Conservation (phyloP, 2,113 vertebrate genomes). For the Campylomormyrus numenius region DNA sequence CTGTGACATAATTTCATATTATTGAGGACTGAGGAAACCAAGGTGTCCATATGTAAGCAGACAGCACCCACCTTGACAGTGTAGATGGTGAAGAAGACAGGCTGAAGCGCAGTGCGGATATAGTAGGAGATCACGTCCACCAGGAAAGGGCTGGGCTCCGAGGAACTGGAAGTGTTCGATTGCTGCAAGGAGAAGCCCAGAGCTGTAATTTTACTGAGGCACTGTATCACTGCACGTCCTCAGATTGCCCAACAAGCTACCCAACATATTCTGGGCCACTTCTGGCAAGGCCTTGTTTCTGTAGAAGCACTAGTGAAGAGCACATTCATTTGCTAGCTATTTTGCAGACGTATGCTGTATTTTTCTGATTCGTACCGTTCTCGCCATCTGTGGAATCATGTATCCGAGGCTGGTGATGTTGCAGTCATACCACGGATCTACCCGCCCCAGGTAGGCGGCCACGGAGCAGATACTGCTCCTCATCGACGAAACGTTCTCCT, state of each 20-base stretch:
- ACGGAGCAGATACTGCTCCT: constrained; percentile 51
- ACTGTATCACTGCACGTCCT: neutral
- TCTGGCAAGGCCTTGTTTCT: neutral
- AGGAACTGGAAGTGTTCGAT: constrained; percentile 39
- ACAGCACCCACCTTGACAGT: constrained; percentile 62
- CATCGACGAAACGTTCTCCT: constrained; percentile 26
- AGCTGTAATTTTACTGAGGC: neutral
- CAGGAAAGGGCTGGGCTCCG: constrained; percentile 64
- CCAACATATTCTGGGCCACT: neutral
- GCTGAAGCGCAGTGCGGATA: constrained; percentile 69
- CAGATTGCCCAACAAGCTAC: neutral
- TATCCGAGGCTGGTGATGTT: constrained; percentile 71
- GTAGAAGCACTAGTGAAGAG: neutral
- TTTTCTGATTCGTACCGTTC: constrained; percentile 59
- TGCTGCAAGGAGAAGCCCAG: constrained; percentile 46
- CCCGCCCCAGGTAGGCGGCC: constrained; percentile 63
- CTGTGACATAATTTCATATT: neutral
- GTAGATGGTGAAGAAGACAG: constrained; percentile 72
- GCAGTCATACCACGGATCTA: constrained; percentile 75
- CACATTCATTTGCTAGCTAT: neutral
- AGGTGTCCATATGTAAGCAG: neutral
- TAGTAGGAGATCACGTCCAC: constrained; percentile 77
- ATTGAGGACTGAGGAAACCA: neutral
- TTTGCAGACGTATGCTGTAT: neutral
- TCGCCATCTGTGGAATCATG: constrained; percentile 68